A percentile compares a stretch with the other conserved stretches of the same genome.
phyloP scores from a whole-genome alignment of 2,888 invertebrate genomes.

The Eudemis profundana region DNA sequence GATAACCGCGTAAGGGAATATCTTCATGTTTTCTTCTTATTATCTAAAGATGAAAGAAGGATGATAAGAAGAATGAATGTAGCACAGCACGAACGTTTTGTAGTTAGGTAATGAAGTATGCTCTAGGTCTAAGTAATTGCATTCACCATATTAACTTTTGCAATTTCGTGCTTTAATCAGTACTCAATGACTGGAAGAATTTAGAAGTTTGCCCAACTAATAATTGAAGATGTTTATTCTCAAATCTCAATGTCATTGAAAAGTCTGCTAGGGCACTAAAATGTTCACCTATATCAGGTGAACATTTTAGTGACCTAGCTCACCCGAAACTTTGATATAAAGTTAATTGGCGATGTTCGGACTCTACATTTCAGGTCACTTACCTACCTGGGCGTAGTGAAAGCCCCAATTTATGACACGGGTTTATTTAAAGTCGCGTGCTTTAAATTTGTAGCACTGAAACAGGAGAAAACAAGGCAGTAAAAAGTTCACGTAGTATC shows the following conservation, averaged over 20 bases:
- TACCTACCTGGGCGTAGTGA: no score
- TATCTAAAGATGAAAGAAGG: neutral
- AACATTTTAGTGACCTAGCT: neutral
- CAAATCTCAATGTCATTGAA: conserved; percentile 12
- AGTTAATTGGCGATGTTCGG: neutral
- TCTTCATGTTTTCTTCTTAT: no score
- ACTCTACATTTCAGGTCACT: no score
- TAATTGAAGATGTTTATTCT: conserved; percentile 9
- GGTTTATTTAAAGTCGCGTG: no score
- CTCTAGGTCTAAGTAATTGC: neutral
- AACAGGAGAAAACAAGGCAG: no score
- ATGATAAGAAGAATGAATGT: no score
- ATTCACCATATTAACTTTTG: neutral
- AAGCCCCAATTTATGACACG: no score
- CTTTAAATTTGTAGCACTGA: no score
- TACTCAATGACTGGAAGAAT: conserved; percentile 11
- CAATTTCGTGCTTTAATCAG: neutral
- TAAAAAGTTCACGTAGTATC: neutral
- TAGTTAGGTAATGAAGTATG: neutral
- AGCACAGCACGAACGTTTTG: no score
- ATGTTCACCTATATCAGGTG: neutral
- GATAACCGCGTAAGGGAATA: no score
- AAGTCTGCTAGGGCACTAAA: no score
- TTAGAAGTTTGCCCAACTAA: conserved; percentile 1
- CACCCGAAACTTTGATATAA: neutral